These are phyloP conservation scores for Lycodopsis pacificus DNA, from an alignment of 2,797 vertebrate species.

Conservation along the genomic window DNA sequence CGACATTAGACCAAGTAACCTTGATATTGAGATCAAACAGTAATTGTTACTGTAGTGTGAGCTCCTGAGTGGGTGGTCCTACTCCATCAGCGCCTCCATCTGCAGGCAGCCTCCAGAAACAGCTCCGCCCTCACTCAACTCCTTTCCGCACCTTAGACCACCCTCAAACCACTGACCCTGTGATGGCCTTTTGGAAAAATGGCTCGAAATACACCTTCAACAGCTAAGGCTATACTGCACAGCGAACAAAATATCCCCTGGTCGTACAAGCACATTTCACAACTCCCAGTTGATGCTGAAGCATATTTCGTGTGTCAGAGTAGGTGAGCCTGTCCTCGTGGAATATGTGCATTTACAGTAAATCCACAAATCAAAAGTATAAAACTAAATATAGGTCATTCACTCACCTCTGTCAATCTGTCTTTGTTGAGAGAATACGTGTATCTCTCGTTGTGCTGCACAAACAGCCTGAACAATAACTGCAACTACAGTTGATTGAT, in stretches of 20 bases:
- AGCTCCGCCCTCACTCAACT: slow-evolving; percentile 33
- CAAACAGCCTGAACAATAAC: not conserved
- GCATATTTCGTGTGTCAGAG: slow-evolving; percentile 23
- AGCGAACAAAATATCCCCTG: slow-evolving; percentile 73
- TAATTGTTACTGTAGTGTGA: slow-evolving; percentile 50
- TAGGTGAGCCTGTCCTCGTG: slow-evolving; percentile 15
- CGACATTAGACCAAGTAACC: slow-evolving; percentile 1
- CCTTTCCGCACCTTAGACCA: slow-evolving; percentile 59
- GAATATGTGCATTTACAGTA: slow-evolving; percentile 10
- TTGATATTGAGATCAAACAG: slow-evolving; percentile 32
- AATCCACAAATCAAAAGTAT: not conserved
- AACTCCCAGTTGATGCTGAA: slow-evolving; percentile 28
- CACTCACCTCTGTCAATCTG: not conserved
- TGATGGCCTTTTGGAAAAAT: slow-evolving; percentile 70
- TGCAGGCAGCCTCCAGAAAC: slow-evolving; percentile 42
- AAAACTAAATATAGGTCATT: slow-evolving; percentile 2
- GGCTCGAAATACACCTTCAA: slow-evolving; percentile 45
- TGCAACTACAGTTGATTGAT: slow-evolving; percentile 18
- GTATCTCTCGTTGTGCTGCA: not conserved
- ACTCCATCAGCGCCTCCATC: slow-evolving; percentile 58
- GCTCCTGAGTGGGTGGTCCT: slow-evolving; percentile 70
- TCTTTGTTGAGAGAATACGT: not conserved
- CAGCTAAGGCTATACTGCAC: slow-evolving; percentile 39
- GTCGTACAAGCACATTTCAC: slow-evolving; percentile 13
- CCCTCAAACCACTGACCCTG: slow-evolving; percentile 74